Base-by-base conservation (phyloP, 64 coral and sea anemone species). In the Actinia equina region DNA sequence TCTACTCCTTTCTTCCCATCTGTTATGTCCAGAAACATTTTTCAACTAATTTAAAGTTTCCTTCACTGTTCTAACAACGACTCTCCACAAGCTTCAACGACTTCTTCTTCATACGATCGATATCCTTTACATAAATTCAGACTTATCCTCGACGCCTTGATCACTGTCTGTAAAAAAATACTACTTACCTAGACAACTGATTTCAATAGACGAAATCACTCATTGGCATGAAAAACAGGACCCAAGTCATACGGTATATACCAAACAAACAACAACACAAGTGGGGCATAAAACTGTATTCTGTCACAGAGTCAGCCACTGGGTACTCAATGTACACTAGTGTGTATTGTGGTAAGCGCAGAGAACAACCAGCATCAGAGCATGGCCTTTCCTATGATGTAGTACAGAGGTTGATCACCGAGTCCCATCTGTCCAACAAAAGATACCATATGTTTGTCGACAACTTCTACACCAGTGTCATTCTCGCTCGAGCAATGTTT, bases 211-310 rank as follows among this genome's bases (percentile, higher is more conserved):
- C 84, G 89, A 91, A 69, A n/a, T 82, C 84, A 45, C 77, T 87
- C 14, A 87, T 87, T 44, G 87, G 87, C n/a, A 61, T 88, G 56
- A 87, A 92, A 70, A 92, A 92, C 77, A 81, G 76, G 86, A 92
- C 61, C 23, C 71, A 92, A 57, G 17, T 92, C 2, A 80, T 91
- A 45, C 78, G 83, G 49, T 91, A 82, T 59, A 92, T 92, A 11
- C 90, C 90, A 26, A 92, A 92, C 82, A 92, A 92, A 56, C 85
- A 87, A 54, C 90, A 92, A 59, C 90, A 84, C 26, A 87, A 92
- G 80, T 87, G 85, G 85, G 85, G 85, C 45, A 46, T 92, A 17
- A 92, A 87, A 49, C 84, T 91, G 43, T 65, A 86, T 51, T 27
- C 83, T 65, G 71, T 91, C 7, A 86, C 77, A 17, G 64, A 83